Percentiles rank a stretch among this genome's conserved stretches.
These are phyloP conservation scores for Drosophila pseudoananassae DNA, from an alignment of 1,140 invertebrate genomes.

Conservation along the genomic window DNA sequence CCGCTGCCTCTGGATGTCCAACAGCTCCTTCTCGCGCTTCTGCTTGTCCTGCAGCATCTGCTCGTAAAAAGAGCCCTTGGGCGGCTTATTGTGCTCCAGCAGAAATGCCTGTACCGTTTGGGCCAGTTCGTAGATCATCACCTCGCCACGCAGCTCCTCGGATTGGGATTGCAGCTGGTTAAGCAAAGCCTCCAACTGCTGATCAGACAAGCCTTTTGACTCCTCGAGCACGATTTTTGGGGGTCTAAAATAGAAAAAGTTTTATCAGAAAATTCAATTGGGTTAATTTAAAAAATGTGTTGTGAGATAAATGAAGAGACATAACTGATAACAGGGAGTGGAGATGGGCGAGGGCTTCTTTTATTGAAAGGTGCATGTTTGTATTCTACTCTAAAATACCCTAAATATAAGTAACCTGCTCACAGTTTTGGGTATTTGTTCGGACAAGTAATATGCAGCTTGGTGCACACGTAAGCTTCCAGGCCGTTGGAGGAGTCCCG, in stretches of 20 bases:
- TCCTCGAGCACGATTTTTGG: slow-evolving; percentile 78
- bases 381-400: background rate
- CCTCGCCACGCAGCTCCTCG: slow-evolving; percentile 87
- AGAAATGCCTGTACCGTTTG: slow-evolving; percentile 89
- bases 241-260: slow-evolving; percentile 35
- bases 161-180: slow-evolving; percentile 86
- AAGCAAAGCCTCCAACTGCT: slow-evolving; percentile 86
- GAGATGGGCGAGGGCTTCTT: background rate
- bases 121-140: slow-evolving; percentile 91
- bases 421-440: slow-evolving; percentile 90
- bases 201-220: slow-evolving; percentile 88
- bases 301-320: background rate
- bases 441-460: slow-evolving; percentile 88
- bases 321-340: background rate
- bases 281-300: no score
- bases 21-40: slow-evolving; percentile 86
- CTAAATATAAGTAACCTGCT: slow-evolving; percentile 63
- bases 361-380: background rate
- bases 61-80: slow-evolving; percentile 91
- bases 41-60: slow-evolving; percentile 90
- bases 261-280: background rate
- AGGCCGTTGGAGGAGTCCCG: slow-evolving; percentile 87
- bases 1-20: slow-evolving; percentile 86
- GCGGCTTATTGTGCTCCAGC: slow-evolving; percentile 89
- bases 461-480: slow-evolving; percentile 87